Conservation (phyloP, 2,888 invertebrate genomes). For the Tenthredo distinguenda region DNA sequence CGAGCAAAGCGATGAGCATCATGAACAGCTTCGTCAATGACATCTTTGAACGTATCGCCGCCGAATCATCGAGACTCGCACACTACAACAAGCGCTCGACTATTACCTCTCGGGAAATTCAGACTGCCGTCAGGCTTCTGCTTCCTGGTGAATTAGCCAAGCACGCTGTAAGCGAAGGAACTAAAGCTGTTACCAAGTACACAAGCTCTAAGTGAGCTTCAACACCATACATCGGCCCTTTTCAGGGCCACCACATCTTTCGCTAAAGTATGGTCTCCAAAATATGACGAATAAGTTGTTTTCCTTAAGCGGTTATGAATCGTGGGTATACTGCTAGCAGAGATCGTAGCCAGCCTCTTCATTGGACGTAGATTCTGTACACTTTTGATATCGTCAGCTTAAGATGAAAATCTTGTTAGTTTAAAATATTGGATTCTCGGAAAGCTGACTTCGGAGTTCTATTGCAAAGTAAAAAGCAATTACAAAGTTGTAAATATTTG, state of each 20-base stretch:
- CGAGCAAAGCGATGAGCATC: slow-evolving; percentile 80
- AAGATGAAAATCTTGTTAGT: no score
- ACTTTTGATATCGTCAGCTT: not conserved
- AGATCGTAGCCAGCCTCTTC: not conserved
- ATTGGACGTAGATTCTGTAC: not conserved
- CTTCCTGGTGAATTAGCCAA: slow-evolving; percentile 87
- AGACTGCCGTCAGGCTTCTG: slow-evolving; percentile 84
- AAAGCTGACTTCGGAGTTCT: not conserved
- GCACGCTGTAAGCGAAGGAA: slow-evolving; percentile 85
- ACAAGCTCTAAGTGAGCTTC: slow-evolving; percentile 76
- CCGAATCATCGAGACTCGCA: slow-evolving; percentile 66
- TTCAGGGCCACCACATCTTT: slow-evolving; percentile 50
- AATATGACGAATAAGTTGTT: not conserved
- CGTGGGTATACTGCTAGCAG: not conserved
- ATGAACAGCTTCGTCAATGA: slow-evolving; percentile 79
- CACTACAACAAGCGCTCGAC: slow-evolving; percentile 80
- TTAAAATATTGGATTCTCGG: not conserved
- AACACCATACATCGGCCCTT: slow-evolving; percentile 56
- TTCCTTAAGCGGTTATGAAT: not conserved
- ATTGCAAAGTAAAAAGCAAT: not conserved
- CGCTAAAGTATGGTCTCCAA: not conserved
- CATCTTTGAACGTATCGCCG: slow-evolving; percentile 70
- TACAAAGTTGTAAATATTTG: not conserved
- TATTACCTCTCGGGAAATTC: slow-evolving; percentile 85
- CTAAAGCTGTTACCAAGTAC: slow-evolving; percentile 83